Base-by-base conservation (phyloP, 2,113 vertebrate species). In the Cyanoliseus patagonus region DNA sequence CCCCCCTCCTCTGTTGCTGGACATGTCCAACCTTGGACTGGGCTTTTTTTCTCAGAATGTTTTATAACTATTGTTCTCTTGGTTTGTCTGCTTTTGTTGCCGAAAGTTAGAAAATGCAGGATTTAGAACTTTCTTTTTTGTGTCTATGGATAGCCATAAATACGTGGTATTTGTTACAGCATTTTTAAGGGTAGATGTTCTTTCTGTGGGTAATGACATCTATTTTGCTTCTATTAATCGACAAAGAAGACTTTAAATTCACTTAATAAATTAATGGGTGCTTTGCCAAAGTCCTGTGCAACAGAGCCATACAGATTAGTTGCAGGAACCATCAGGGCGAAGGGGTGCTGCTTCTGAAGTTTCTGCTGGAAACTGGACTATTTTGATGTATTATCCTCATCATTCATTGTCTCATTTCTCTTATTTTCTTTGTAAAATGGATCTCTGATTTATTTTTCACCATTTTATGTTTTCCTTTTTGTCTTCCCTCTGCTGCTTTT, bases 51-150 rank as follows among this genome's bases (percentile, higher is more conserved):
- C 90, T 92, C 63, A 87, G 88, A 96, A 86, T 90, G 95, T 97
- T 97, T 96, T 96, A 72, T 95, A 95, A 95, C 93, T 94, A 97
- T 97, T 94, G 93, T 97, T 97, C 92, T 96, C 95, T 96, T 82
- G 77, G 35, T 94, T 96, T 96, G 92, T 86, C 90, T 95, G 88
- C 92, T 91, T 92, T 94, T 92, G 83, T 92, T 96, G 94, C 92
- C 94, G 96, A 96, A 97, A 96, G 88, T 96, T 96, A 77, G 92
- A 95, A 97, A 96, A 96, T 41, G 57, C 92, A 93, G 90, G 81
- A 95, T 97, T 96, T 96, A 96, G 51, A 94, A 89, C 86, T 96
- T 94, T 79, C 44, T 69, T 94, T 95, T 88, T 92, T 88, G 44
- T 82, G 73, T 89, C 70, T 82, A 17, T 92, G 92, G 86, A 25